phyloP scores from a whole-genome alignment of 2,797 vertebrate species.

The Sebastes itinus region DNA sequence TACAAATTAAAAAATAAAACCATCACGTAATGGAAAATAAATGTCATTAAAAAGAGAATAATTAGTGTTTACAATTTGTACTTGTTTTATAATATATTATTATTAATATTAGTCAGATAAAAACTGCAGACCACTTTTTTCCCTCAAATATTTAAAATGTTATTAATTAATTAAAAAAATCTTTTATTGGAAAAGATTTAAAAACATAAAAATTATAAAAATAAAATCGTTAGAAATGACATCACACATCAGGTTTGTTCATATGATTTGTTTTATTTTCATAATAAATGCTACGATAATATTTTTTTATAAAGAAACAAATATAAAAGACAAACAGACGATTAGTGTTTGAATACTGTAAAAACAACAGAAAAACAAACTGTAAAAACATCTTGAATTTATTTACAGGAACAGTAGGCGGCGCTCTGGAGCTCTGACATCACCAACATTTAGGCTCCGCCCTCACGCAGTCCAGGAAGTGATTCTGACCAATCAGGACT shows the following conservation, averaged over 20 bases:
- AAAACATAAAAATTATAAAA: no score
- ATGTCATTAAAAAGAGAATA: no score
- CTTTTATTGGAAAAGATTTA: no score
- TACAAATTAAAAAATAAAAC: not conserved
- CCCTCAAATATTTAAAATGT: not conserved
- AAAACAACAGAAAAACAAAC: not conserved
- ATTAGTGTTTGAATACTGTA: constrained; percentile 47
- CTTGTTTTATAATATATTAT: no score
- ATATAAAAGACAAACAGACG: constrained; percentile 51
- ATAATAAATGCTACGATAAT: constrained; percentile 57
- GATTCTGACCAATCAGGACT: constrained; percentile 41
- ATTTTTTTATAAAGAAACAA: constrained; percentile 54
- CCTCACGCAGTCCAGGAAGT: constrained; percentile 29
- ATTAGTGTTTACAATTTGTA: no score
- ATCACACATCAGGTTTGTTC: not conserved
- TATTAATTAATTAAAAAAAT: not conserved
- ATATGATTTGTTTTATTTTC: constrained; percentile 57
- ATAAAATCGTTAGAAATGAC: not conserved
- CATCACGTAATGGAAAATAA: no score
- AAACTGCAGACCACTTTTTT: not conserved
- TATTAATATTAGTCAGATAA: not conserved
- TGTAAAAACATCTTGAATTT: not conserved
- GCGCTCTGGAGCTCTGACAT: constrained; percentile 26
- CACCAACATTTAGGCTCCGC: constrained; percentile 2
- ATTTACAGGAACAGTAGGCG: constrained; percentile 65